Evolutionary conservation across 2,888 invertebrate genomes (phyloP), one percentile per base, ranked within the genome.

Genomic region (Cremastobaeus sp.): DNA sequence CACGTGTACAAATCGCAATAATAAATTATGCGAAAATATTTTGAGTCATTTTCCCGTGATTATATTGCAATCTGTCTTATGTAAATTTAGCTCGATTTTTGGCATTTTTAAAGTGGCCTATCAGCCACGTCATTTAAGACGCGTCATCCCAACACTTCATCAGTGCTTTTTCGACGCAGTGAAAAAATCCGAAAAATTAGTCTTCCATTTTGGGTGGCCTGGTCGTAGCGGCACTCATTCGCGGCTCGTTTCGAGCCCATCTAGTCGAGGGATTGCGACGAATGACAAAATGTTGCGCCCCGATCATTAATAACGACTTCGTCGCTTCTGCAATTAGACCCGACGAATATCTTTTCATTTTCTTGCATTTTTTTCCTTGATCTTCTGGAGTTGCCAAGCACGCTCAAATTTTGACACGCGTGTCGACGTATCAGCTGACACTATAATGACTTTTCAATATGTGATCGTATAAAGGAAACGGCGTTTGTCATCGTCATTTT

Each of bases 301-400:
- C 77, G 77, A 83, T 84, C 87, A 86, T 87, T 87, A 87, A 85
- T 87, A 80, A 85, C 78, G 76, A 81, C 83, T 85, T 86, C 86
- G 82, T 86, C 86, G 81, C 85, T 82, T 83, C 83, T 83, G 85
- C 86, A 86, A 87, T 86, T 86, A 85, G 85, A 85, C 80, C 76
- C 80, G 76, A 81, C 82, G 81, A 81, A 81, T 71, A 71, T 47
- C 47, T 60, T 35, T 14, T 17, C 17, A 47, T 28, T 54, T 52
- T 35, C 14, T 21, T 25, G 18, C 74, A 11, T 11, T 77, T 77
- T 79, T 79, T 78, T 77, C 52, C 39, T 32, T 18, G 45, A 35
- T 71, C 55, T 72, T 78, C 76, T 76, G 74, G 73, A 75, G 47
- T 41, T 69, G 50, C 39, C 37, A 48, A 54, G 60, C 52, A 21